Conservation (phyloP, 2,113 vertebrate species). For the Tor tambroides region DNA sequence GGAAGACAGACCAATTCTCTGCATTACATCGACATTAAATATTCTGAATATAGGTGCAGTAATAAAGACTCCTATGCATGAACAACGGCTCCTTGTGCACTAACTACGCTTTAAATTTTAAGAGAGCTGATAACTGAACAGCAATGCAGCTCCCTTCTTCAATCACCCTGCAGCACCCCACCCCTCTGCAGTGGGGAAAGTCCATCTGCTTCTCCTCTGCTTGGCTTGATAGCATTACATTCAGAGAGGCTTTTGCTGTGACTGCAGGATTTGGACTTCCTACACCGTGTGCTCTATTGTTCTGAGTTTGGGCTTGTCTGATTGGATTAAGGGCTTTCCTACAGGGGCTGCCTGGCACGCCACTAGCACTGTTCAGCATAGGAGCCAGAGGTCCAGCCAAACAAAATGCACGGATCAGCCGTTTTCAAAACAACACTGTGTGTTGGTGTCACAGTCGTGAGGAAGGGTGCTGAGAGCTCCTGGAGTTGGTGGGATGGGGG, state of each 20-base stretch:
- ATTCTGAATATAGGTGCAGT: background rate
- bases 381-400: constrained; percentile 27
- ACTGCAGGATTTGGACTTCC: constrained; percentile 44
- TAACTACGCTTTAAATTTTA: constrained; percentile 26
- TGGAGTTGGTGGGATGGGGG: background rate
- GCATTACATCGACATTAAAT: background rate
- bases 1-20: background rate
- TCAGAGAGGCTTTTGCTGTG: constrained; percentile 36
- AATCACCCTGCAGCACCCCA: constrained; percentile 1
- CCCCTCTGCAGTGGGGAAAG: constrained; percentile 22
- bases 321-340: constrained; percentile 47
- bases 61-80: constrained; percentile 25
- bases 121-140: constrained; percentile 22
- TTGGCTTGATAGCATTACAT: constrained; percentile 6
- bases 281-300: constrained; percentile 35
- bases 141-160: constrained; percentile 29
- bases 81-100: background rate
- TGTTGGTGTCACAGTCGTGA: constrained; percentile 16
- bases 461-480: background rate
- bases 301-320: constrained; percentile 35
- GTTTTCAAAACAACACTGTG: constrained; percentile 8
- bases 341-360: constrained; percentile 32
- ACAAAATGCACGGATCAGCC: constrained; percentile 22
- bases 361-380: constrained; percentile 21
- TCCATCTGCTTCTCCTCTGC: constrained; percentile 45